Conservation (phyloP, 2,888 invertebrate genomes). For the Latheticus oryzae region DNA sequence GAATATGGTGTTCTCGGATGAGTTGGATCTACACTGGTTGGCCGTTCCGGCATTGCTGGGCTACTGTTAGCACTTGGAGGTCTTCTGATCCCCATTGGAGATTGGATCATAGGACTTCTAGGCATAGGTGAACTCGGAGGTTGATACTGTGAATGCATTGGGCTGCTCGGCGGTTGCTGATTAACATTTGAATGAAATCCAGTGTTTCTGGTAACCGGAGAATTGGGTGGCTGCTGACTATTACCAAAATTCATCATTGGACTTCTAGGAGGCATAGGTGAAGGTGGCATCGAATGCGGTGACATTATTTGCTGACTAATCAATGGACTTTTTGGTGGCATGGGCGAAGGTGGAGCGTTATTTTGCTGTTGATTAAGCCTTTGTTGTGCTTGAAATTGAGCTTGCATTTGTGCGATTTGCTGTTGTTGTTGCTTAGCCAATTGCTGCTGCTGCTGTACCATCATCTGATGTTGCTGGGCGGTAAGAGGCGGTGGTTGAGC, state of each 20-base stretch:
- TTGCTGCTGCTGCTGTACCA: constrained; percentile 60
- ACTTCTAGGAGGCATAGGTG: constrained; percentile 66
- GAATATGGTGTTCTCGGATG: constrained; percentile 41
- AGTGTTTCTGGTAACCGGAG: constrained; percentile 72
- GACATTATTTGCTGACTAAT: constrained; percentile 64
- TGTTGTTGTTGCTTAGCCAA: constrained; percentile 57
- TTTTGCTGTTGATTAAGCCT: constrained; percentile 58
- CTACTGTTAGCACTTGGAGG: constrained; percentile 69
- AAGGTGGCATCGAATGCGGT: constrained; percentile 65
- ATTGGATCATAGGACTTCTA: constrained; percentile 66
- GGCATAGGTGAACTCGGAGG: constrained; percentile 66
- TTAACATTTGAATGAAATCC: constrained; percentile 66
- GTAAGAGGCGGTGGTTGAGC: constrained; percentile 58
- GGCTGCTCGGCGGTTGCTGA: constrained; percentile 67
- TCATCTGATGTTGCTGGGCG: constrained; percentile 62
- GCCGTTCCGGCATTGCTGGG: constrained; percentile 70
- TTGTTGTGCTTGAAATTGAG: constrained; percentile 64
- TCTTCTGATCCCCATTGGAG: constrained; percentile 69
- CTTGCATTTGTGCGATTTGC: constrained; percentile 51
- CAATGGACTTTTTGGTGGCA: constrained; percentile 69
- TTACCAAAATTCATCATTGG: constrained; percentile 60
- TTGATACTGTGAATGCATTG: constrained; percentile 67
- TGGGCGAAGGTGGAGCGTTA: constrained; percentile 68
- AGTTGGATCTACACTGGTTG: constrained; percentile 70
- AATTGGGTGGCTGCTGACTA: constrained; percentile 69